phyloP scores from a whole-genome alignment of 53 echinoderm and acorn worm genomes.

The Temnopleurus reevesii region DNA sequence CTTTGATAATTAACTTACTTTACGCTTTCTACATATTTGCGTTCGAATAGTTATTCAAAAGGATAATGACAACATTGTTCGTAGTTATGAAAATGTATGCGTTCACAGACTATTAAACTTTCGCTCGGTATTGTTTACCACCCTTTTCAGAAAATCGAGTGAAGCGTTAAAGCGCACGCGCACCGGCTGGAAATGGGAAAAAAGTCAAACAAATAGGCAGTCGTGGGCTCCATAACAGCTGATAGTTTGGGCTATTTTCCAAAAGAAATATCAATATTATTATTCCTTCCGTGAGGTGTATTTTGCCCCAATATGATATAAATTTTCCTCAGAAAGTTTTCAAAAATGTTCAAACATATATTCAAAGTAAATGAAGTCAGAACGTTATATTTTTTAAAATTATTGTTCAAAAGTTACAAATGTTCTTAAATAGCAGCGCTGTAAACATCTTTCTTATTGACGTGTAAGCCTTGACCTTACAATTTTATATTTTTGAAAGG shows the following conservation, averaged over 20 bases:
- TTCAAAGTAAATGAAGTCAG: background rate
- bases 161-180: conserved; percentile 35
- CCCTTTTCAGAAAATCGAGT: conserved; percentile 36
- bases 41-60: too few species aligned
- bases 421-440: background rate
- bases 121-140: conserved; percentile 5
- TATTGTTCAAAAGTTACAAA: background rate
- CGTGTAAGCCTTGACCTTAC: too few species aligned
- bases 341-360: background rate
- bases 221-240: background rate
- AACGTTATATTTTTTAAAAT: background rate
- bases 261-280: background rate
- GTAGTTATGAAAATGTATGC: too few species aligned
- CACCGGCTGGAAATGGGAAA: background rate
- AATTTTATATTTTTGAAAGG: too few species aligned
- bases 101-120: background rate
- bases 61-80: too few species aligned
- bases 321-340: background rate
- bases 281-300: background rate
- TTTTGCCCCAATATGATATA: too few species aligned
- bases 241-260: background rate
- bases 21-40: too few species aligned
- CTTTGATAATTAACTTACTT: too few species aligned
- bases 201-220: background rate
- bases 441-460: too few species aligned